Evolutionary conservation across 2,888 invertebrate species (phyloP), one percentile per base, ranked within the genome.

Genomic region (Lumbricus terrestris): DNA sequence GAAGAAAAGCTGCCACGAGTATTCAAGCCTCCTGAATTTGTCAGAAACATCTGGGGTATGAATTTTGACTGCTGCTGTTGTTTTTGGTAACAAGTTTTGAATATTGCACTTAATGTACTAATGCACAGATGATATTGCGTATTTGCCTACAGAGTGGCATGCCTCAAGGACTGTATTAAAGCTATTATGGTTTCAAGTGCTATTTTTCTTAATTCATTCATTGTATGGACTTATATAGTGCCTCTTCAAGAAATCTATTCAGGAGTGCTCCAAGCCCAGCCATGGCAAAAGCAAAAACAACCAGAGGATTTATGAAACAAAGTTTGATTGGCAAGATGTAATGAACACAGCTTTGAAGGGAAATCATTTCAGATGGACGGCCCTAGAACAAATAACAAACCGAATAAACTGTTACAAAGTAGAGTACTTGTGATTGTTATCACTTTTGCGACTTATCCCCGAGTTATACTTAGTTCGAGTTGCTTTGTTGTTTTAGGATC

Each of bases 11-110:
- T 96, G 92, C 96, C 97, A 89, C 93, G 93, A 91, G 94, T 93
- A 38, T 97, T 98, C 8, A 96, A 96, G 88, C 97, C 98, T 23
- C 97, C 98, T 13, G 98, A 98, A 94, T 99, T 99, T 95, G 98
- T 99, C 15, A 96, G 99, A 90, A 99, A 99, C 96, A 98, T 99
- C 5, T 99, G 99, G 98, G 99, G 95, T 95, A 92, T 93, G 93
- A 92, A 88, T 20, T 29, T 88, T 37, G 3, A 20, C 18, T 38
- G 40, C 1, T 29, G 8, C 40, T 37, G 4, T 37, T 88, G 54
- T 35, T 15, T 37, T n/a, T 90, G 5, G 35, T 23, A 42, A 23
- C 83, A 18, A 23, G 38, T 40, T 82, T 16, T 18, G 42, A 88
- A 82, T 42, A n/a, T 42, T 40, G 38, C 38, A 82, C 34, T 37